Conservation (phyloP, 2,888 invertebrate genomes). For the Nesidiocoris tenuis region DNA sequence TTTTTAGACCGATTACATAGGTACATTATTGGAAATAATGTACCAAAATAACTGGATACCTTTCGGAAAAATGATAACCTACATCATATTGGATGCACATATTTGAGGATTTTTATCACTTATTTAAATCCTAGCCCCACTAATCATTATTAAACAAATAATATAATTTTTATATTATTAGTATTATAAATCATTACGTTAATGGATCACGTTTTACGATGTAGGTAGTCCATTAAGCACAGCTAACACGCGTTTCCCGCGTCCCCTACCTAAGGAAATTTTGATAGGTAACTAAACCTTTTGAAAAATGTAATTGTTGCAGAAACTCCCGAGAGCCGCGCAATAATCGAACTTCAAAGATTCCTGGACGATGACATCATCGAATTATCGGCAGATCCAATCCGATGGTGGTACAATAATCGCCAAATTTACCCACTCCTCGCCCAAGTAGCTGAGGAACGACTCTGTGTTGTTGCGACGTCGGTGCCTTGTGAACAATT, state of each 20-base stretch:
- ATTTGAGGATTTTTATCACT: neutral
- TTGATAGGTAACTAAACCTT: no score
- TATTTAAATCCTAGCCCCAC: neutral
- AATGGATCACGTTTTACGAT: no score
- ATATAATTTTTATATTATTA: neutral
- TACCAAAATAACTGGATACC: neutral
- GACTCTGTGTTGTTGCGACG: slow-evolving; percentile 31
- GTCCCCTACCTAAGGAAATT: no score
- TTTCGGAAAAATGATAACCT: neutral
- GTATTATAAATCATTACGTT: no score
- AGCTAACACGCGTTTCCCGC: no score
- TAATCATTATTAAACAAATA: neutral
- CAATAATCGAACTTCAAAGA: slow-evolving; percentile 2
- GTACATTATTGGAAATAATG: no score
- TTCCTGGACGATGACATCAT: neutral
- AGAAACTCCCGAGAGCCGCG: slow-evolving; percentile 20
- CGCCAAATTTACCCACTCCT: slow-evolving; percentile 20
- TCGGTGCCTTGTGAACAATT: slow-evolving; percentile 41
- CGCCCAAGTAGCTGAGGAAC: neutral
- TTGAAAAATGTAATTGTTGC: no score
- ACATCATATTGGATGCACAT: no score
- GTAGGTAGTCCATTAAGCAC: no score
- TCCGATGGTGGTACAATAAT: neutral
- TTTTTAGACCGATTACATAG: no score
- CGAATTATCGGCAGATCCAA: neutral